phyloP scores from a whole-genome alignment of 2,797 vertebrate genomes.

The Cryptoblepharus egeriae region DNA sequence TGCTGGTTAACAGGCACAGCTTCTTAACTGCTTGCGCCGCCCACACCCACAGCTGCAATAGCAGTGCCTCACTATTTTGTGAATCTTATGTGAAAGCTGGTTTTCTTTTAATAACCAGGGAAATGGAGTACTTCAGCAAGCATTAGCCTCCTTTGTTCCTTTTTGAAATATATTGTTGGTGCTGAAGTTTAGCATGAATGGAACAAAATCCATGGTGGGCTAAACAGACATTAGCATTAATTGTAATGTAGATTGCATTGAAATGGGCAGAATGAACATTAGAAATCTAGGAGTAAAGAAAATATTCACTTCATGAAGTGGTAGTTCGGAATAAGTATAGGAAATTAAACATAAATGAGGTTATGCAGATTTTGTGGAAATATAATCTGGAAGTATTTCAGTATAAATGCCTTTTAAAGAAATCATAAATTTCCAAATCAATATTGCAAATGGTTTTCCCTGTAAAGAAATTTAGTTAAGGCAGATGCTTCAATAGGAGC shows the following conservation, averaged over 20 bases:
- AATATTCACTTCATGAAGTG: neutral
- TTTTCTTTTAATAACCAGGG: neutral
- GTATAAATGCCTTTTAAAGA: neutral
- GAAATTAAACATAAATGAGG: neutral
- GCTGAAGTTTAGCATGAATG: neutral
- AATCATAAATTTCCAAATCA: neutral
- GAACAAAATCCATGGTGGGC: neutral
- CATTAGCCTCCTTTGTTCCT: neutral
- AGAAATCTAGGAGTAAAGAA: neutral
- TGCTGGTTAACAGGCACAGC: no score
- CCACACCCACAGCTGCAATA: no score
- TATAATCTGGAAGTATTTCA: neutral
- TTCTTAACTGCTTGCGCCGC: no score
- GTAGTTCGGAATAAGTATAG: neutral
- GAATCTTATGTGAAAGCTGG: neutral
- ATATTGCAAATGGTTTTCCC: constrained; percentile 1
- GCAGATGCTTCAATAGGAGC: neutral
- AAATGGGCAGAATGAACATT: neutral
- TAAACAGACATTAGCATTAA: neutral
- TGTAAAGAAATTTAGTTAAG: constrained; percentile 1
- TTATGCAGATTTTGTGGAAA: neutral
- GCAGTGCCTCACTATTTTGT: neutral
- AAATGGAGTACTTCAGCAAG: neutral
- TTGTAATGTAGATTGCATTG: neutral
- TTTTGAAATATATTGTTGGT: neutral